Base-by-base conservation (phyloP, 1,140 invertebrate species). In the Batillaria attramentaria region DNA sequence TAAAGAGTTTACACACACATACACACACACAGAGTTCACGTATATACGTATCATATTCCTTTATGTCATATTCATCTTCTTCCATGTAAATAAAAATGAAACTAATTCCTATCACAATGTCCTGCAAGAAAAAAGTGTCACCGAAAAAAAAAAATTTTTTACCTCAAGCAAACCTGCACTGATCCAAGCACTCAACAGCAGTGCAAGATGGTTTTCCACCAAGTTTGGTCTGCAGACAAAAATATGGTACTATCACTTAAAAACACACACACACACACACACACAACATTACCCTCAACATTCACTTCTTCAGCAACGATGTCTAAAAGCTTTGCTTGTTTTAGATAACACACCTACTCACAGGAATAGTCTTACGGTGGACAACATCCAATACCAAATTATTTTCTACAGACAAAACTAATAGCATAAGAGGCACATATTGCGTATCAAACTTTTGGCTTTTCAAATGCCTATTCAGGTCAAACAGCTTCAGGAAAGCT, bases 201-300 rank as follows among this genome's bases (percentile, higher is more conserved):
- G 90, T n/a, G 97, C 94, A 83, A 96, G 92, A 92, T 99, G 97
- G 88, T 97, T 95, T 89, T 98, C 96, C 65, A 95, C 94, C 78
- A 98, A 94, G 90, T 98, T 98, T 2, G 97, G 95, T 79, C 97
- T 96, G 73, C 28, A 92, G 90, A 72, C 77, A 81, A 88, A 84
- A 81, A 80, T 70, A 84, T 73, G 65, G 68, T 81, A n/a, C n/a
- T n/a, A n/a, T n/a, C n/a, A n/a, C n/a, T n/a, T n/a, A n/a, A n/a
- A n/a, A n/a, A n/a, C n/a, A n/a, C n/a, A n/a, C n/a, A n/a, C n/a
- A n/a, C n/a, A n/a, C n/a, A n/a, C n/a, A n/a, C n/a, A n/a, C n/a
- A n/a, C n/a, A n/a, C n/a, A n/a, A n/a, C n/a, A n/a, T n/a, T n/a
- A n/a, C n/a, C n/a, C n/a, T n/a, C n/a, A n/a, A n/a, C n/a, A n/a